phyloP scores from a whole-genome alignment of 2,113 vertebrate species.

The Chamaetylas fuelleborni region DNA sequence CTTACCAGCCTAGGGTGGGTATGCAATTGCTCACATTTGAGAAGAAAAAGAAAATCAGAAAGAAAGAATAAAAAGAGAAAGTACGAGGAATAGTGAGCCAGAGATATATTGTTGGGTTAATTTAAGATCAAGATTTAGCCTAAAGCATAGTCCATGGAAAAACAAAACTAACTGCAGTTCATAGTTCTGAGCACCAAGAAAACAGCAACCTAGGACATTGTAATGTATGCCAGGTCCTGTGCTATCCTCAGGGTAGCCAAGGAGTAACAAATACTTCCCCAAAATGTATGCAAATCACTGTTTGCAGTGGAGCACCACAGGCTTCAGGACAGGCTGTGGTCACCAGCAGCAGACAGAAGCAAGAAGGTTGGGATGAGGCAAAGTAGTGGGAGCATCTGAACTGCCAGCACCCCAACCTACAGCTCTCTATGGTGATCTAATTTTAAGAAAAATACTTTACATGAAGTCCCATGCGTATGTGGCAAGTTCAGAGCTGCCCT shows the following conservation, averaged over 20 bases:
- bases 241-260: neutral
- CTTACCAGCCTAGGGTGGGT: neutral
- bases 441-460: neutral
- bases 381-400: neutral
- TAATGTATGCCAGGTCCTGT: neutral
- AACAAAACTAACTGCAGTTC: neutral
- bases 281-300: neutral
- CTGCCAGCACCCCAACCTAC: neutral
- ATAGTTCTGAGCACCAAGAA: neutral
- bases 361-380: neutral
- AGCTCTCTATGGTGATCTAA: neutral
- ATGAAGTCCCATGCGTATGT: neutral
- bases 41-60: neutral
- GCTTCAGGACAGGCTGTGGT: neutral
- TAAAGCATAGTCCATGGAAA: neutral
- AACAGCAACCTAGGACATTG: neutral
- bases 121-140: neutral
- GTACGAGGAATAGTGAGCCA: neutral
- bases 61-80: neutral
- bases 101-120: neutral
- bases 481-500: neutral
- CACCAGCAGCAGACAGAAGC: neutral
- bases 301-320: neutral
- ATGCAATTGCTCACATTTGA: neutral
- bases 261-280: accelerated